phyloP scores from a whole-genome alignment of 1,140 invertebrate species.

The Achroia grisella region DNA sequence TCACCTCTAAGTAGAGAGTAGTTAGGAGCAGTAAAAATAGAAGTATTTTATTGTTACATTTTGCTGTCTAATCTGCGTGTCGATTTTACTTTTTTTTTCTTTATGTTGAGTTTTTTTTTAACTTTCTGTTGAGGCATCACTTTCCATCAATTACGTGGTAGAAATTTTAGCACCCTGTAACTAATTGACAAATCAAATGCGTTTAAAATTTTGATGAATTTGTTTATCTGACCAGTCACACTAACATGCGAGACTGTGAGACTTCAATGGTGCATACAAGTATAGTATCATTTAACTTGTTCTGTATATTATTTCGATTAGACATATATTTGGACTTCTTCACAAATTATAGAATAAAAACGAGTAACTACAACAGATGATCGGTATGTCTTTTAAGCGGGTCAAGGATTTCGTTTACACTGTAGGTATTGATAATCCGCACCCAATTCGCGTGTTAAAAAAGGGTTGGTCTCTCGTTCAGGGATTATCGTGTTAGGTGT shows the following conservation, averaged over 20 bases:
- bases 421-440: too few relatives aligned
- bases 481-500: slow-evolving; percentile 12
- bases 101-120: slow-evolving; percentile 18
- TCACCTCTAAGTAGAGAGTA: slow-evolving; percentile 9
- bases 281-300: too few relatives aligned
- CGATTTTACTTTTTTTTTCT: slow-evolving; percentile 16
- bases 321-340: too few relatives aligned
- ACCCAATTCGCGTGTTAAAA: slow-evolving; percentile 21
- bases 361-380: too few relatives aligned
- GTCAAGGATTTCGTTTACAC: too few relatives aligned
- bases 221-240: too few relatives aligned
- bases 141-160: slow-evolving; percentile 23
- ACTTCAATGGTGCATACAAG: too few relatives aligned
- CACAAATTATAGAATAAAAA: too few relatives aligned
- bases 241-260: too few relatives aligned
- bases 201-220: not conserved
- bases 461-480: slow-evolving; percentile 23
- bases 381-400: too few relatives aligned
- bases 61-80: slow-evolving; percentile 12
- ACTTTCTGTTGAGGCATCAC: slow-evolving; percentile 24
- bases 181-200: not conserved
- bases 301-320: too few relatives aligned
- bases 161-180: slow-evolving; percentile 11
- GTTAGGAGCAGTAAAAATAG: slow-evolving; percentile 1
- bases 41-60: slow-evolving; percentile 14